These are phyloP conservation scores for Enteromius unitaeniatus DNA, from an alignment of 2,797 vertebrate species.

Conservation along the genomic window DNA sequence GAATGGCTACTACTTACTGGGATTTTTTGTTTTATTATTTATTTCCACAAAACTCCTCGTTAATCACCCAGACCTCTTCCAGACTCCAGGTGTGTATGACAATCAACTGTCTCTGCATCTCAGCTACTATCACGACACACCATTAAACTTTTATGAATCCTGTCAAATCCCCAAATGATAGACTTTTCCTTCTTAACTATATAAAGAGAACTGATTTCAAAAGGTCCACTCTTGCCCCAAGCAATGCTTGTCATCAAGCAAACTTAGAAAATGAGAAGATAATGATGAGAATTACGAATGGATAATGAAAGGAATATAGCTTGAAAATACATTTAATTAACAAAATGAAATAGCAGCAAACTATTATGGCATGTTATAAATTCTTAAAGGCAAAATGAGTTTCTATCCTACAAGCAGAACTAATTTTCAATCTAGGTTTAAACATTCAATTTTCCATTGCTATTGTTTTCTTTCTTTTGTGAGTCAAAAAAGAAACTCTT, in stretches of 20 bases:
- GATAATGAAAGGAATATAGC: conserved; percentile 2
- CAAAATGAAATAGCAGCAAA: conserved; percentile 17
- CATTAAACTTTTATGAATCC: conserved; percentile 47
- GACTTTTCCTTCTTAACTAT: conserved; percentile 52
- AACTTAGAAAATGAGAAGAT: conserved; percentile 55
- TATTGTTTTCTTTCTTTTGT: background rate
- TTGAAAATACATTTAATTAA: background rate
- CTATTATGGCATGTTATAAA: background rate
- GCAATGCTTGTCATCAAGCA: conserved; percentile 53
- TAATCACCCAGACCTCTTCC: background rate
- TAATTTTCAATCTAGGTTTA: background rate
- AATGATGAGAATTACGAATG: conserved; percentile 54
- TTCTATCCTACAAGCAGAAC: background rate
- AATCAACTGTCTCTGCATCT: conserved; percentile 30
- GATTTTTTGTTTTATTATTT: background rate
- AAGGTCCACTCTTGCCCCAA: conserved; percentile 60
- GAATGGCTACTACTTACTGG: background rate
- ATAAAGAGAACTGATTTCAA: conserved; percentile 57
- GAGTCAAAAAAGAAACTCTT: background rate
- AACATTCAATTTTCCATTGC: background rate
- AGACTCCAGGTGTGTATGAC: conserved; percentile 12
- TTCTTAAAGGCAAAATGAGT: conserved; percentile 4
- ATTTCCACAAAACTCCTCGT: background rate
- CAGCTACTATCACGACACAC: conserved; percentile 33
- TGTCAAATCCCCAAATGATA: conserved; percentile 46